A percentile compares a stretch with the other conserved stretches of the same genome.
Evolutionary conservation across 2,113 vertebrate species (phyloP).

Genomic region (Tretioscincus oriximinensis): DNA sequence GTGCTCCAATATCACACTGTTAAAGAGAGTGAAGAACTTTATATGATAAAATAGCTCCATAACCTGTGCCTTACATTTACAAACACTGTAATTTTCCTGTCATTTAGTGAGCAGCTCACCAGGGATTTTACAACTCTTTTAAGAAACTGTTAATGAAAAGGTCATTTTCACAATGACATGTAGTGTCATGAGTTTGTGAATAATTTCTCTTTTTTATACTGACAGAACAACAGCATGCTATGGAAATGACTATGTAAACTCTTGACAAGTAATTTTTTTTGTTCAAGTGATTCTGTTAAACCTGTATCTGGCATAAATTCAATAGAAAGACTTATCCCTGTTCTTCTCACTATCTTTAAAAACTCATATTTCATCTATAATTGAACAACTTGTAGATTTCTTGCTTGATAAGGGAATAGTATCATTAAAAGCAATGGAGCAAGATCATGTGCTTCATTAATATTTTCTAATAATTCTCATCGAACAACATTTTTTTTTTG

Average conservation of each 20-base stretch:
- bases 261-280: conserved; percentile 10
- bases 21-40: neutral
- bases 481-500: too few species aligned
- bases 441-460: neutral
- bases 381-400: neutral
- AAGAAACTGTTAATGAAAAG: conserved; percentile 52
- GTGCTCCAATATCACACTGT: neutral
- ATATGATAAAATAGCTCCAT: conserved; percentile 45
- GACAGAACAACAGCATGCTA: conserved; percentile 10
- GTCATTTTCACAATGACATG: conserved; percentile 45
- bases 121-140: conserved; percentile 58
- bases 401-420: neutral
- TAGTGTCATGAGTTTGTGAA: conserved; percentile 33
- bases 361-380: neutral
- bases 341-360: neutral
- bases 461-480: neutral
- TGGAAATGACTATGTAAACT: conserved; percentile 13
- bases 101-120: conserved; percentile 46
- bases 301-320: neutral
- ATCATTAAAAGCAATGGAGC: neutral
- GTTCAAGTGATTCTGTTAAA: neutral
- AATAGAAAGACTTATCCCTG: neutral
- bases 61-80: conserved; percentile 48
- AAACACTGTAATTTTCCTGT: conserved; percentile 53
- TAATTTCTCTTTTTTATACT: conserved; percentile 25